phyloP scores from a whole-genome alignment of 2,888 invertebrate genomes.

The Apoderus coryli region DNA sequence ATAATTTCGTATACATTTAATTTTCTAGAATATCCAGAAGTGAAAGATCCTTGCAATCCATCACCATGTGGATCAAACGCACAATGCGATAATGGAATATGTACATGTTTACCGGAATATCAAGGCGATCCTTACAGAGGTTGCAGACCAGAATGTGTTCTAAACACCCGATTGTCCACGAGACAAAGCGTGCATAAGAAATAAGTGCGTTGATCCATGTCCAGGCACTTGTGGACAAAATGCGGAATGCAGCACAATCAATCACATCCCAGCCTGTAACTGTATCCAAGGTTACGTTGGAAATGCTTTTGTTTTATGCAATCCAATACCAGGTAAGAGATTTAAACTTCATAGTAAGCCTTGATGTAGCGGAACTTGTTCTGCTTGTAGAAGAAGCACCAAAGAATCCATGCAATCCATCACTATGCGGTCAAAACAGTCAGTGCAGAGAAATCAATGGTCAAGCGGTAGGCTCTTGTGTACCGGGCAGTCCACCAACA shows the following conservation, averaged over 20 bases:
- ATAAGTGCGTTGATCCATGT: too few species aligned
- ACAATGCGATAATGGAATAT: too few species aligned
- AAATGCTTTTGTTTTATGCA: constrained; percentile 56
- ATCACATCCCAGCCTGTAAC: constrained; percentile 63
- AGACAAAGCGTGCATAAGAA: constrained; percentile 55
- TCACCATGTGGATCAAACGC: constrained; percentile 53
- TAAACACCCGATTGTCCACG: constrained; percentile 56
- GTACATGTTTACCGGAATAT: constrained; percentile 53
- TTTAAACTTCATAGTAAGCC: background rate
- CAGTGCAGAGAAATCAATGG: constrained; percentile 39
- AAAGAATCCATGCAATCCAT: constrained; percentile 48
- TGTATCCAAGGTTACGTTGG: constrained; percentile 57
- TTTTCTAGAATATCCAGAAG: constrained; percentile 13
- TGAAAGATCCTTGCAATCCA: constrained; percentile 42
- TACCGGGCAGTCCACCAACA: constrained; percentile 37
- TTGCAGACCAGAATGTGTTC: constrained; percentile 58
- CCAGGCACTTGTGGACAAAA: constrained; percentile 63
- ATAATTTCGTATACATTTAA: too few species aligned
- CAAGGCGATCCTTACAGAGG: constrained; percentile 56
- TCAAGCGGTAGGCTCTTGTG: constrained; percentile 43
- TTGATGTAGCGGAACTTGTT: too few species aligned
- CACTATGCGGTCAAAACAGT: constrained; percentile 46
- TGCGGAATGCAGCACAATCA: constrained; percentile 57
- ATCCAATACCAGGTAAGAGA: constrained; percentile 35
- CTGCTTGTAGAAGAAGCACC: constrained; percentile 20